Percentiles rank a stretch among this genome's conserved stretches.
These are phyloP conservation scores for Cheumatopsyche charites DNA, from an alignment of 1,140 invertebrate species.

Conservation along the genomic window DNA sequence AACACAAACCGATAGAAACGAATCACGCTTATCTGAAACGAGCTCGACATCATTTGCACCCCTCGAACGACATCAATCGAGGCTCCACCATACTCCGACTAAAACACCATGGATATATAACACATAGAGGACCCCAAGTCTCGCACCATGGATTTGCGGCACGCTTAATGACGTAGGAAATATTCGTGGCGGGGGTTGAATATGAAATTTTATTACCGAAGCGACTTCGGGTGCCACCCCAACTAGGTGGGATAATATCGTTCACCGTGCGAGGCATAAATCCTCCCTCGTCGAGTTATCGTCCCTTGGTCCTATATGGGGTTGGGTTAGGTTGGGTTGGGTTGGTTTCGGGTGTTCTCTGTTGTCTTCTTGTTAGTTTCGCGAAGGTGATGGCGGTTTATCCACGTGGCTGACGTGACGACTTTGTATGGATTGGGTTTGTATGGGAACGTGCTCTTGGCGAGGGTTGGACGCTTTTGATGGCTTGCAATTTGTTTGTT, in stretches of 20 bases:
- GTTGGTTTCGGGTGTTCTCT: background rate
- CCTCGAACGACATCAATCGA: too few relatives aligned
- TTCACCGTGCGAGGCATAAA: slow-evolving; percentile 13
- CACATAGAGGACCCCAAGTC: too few relatives aligned
- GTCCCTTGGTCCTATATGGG: background rate
- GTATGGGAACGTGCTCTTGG: too few relatives aligned
- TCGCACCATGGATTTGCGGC: slow-evolving; percentile 28
- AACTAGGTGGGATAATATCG: slow-evolving; percentile 3
- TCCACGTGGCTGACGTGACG: slow-evolving; percentile 9
- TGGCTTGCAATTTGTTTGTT: background rate
- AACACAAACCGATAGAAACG: too few relatives aligned
- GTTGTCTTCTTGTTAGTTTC: background rate
- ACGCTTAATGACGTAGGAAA: slow-evolving; percentile 32
- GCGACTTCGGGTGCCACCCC: background rate
- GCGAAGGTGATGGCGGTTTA: background rate
- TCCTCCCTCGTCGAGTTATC: slow-evolving; percentile 8
- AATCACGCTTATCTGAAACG: too few relatives aligned
- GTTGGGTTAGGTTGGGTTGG: background rate
- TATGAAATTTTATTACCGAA: slow-evolving; percentile 38
- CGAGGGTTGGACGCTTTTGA: background rate
- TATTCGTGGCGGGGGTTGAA: slow-evolving; percentile 17
- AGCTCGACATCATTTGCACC: too few relatives aligned
- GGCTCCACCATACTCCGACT: too few relatives aligned
- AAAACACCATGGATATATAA: too few relatives aligned
- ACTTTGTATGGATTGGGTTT: background rate